These are phyloP conservation scores for Corythaixoides concolor DNA, from an alignment of 2,113 vertebrate species.

Conservation along the genomic window DNA sequence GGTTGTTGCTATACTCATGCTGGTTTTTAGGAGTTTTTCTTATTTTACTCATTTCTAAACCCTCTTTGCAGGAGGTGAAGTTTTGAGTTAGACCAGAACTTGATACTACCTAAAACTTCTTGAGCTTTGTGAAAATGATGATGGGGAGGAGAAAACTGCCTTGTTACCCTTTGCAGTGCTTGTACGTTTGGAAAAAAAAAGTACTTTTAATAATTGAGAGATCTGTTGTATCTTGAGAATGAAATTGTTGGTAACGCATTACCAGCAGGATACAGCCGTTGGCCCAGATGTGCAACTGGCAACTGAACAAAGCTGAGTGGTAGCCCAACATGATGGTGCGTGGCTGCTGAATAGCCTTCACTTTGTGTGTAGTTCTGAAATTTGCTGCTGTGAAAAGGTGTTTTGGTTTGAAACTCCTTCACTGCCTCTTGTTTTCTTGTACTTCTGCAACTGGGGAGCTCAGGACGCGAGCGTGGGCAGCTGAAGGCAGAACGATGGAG, in stretches of 20 bases:
- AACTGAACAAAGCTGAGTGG: background rate
- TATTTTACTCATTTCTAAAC: background rate
- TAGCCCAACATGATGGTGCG: rapidly evolving
- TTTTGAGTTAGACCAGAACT: too few relatives aligned
- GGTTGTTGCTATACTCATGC: background rate
- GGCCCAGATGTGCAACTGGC: background rate
- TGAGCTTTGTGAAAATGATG: background rate
- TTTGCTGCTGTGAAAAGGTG: background rate
- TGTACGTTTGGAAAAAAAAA: background rate
- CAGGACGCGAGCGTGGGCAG: rapidly evolving
- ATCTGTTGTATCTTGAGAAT: background rate
- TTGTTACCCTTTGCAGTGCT: background rate
- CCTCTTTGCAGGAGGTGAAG: background rate
- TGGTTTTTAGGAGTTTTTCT: background rate
- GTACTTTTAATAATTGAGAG: background rate
- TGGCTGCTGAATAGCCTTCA: background rate
- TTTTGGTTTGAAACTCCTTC: background rate
- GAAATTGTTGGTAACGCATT: rapidly evolving
- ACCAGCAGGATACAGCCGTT: background rate
- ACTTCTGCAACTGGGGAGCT: rapidly evolving
- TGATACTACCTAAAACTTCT: background rate
- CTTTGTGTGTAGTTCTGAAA: too few relatives aligned
- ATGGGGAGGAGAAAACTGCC: background rate
- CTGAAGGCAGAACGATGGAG: rapidly evolving
- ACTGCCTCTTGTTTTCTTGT: too few relatives aligned